Percentiles rank a stretch among this genome's conserved stretches.
Evolutionary conservation across 2,113 vertebrate genomes (phyloP).

Genomic region (Cyprinodon brontotheroides): DNA sequence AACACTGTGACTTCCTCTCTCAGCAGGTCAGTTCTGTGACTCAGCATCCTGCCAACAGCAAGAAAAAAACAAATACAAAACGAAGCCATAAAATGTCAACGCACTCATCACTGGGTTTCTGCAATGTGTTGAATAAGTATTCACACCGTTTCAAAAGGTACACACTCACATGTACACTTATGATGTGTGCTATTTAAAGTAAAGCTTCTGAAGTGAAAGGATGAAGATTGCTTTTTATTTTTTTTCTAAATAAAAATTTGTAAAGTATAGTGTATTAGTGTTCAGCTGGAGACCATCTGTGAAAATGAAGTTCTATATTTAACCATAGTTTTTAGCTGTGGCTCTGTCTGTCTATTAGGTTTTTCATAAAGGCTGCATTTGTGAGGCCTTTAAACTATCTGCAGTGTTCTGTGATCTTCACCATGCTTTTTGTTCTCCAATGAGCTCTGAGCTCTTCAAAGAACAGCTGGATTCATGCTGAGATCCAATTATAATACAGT

Average conservation of each 20-base stretch:
- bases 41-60: constrained; percentile 80
- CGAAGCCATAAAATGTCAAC: background rate
- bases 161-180: background rate
- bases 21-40: constrained; percentile 60
- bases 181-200: background rate
- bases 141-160: background rate
- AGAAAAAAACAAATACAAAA: constrained; percentile 12
- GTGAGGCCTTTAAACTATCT: too few species aligned
- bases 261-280: background rate
- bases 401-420: too few species aligned
- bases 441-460: too few species aligned
- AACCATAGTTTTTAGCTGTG: background rate
- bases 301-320: background rate
- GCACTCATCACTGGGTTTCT: background rate
- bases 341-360: too few species aligned
- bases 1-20: constrained; percentile 64
- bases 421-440: too few species aligned
- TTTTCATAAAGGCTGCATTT: too few species aligned
- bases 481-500: too few species aligned
- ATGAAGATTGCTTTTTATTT: background rate
- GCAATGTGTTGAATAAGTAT: background rate
- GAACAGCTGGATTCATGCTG: too few species aligned
- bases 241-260: background rate
- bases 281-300: background rate
- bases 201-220: background rate